Evolutionary conservation across 2,797 vertebrate genomes (phyloP).

Genomic region (Gymnoscopelus braueri): DNA sequence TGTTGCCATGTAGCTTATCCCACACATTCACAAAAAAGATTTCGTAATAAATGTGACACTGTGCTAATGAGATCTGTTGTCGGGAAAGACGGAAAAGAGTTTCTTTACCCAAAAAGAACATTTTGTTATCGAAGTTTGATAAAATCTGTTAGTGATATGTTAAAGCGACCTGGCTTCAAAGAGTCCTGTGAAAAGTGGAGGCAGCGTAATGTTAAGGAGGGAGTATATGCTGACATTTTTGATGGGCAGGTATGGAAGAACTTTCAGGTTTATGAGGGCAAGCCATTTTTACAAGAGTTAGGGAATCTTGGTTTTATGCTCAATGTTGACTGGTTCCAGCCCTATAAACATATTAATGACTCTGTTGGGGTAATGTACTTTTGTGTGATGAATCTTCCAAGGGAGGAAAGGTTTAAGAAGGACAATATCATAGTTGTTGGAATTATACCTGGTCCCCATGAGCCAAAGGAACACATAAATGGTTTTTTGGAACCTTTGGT

Average conservation of each 20-base stretch:
- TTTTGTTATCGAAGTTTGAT: constrained; percentile 7
- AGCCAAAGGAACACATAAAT: constrained; percentile 14
- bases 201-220: no score
- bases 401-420: constrained; percentile 12
- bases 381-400: background rate
- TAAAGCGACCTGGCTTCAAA: background rate
- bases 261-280: constrained; percentile 1
- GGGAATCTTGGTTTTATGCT: constrained; percentile 14
- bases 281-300: constrained; percentile 4
- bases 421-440: constrained; percentile 10
- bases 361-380: no score
- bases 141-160: background rate
- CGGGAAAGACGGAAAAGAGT: background rate
- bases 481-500: constrained; percentile 17
- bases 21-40: background rate
- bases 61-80: constrained; percentile 5
- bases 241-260: constrained; percentile 17
- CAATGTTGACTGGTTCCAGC: constrained; percentile 20
- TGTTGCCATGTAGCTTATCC: background rate
- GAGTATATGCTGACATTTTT: background rate
- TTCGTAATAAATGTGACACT: background rate
- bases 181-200: constrained; percentile 4
- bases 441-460: constrained; percentile 20
- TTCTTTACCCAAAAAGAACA: background rate
- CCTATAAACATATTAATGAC: background rate